Percentiles rank a stretch among this genome's conserved stretches.
These are phyloP conservation scores for Siderastrea siderea DNA, from an alignment of 92 coral and sea anemone species.

Conservation along the genomic window DNA sequence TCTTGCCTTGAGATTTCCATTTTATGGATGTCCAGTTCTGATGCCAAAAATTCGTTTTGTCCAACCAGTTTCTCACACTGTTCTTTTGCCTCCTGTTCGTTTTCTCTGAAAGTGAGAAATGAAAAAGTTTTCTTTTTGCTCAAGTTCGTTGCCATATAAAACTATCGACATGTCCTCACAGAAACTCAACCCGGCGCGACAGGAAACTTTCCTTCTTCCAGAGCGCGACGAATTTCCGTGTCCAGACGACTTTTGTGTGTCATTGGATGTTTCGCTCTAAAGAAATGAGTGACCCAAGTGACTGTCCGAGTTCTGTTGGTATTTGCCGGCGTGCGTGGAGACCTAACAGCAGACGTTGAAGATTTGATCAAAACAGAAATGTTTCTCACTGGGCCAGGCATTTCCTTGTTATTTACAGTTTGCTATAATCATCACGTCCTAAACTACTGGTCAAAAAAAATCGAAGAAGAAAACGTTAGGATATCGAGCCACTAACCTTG, in stretches of 20 bases:
- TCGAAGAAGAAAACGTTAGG: too few species aligned
- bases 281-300: too few species aligned
- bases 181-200: not conserved
- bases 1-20: conserved; percentile 85
- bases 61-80: conserved; percentile 46
- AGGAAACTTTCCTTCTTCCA: not conserved
- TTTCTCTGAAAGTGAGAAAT: conserved; percentile 14
- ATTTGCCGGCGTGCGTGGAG: too few species aligned
- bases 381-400: not conserved
- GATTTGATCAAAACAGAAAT: not conserved
- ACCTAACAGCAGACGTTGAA: not conserved
- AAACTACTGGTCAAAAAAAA: not conserved
- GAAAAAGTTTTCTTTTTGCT: not conserved
- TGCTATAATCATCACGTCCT: too few species aligned
- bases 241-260: too few species aligned
- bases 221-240: not conserved
- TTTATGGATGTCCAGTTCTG: conserved; percentile 77
- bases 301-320: too few species aligned
- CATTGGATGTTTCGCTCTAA: not conserved
- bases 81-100: conserved; percentile 16
- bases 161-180: not conserved
- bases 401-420: not conserved
- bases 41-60: conserved; percentile 44
- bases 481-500: conserved; percentile 35
- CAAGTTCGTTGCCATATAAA: not conserved